These are phyloP conservation scores for Zoanthus gigantus DNA, from an alignment of 92 coral and sea anemone species.

Conservation along the genomic window DNA sequence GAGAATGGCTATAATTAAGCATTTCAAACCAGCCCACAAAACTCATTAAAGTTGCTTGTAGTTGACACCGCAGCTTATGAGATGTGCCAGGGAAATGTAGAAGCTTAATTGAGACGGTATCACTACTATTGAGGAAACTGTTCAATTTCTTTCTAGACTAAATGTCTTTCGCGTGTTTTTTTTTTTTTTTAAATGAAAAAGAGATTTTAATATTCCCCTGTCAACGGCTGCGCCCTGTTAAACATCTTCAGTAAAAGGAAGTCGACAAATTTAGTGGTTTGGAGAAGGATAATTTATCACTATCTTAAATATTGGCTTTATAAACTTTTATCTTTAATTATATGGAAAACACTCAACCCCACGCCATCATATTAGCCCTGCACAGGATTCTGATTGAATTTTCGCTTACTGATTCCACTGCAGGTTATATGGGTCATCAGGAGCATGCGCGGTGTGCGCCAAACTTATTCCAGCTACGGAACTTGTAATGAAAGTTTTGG, in stretches of 20 bases:
- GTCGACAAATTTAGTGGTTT: conserved; percentile 86
- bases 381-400: conserved; percentile 45
- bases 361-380: conserved; percentile 74
- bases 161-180: conserved; percentile 50
- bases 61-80: conserved; percentile 41
- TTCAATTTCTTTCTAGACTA: conserved; percentile 53
- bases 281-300: conserved; percentile 91
- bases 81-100: conserved; percentile 36
- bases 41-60: conserved; percentile 59
- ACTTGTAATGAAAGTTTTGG: conserved; percentile 97
- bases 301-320: conserved; percentile 94
- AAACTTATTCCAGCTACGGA: conserved; percentile 97
- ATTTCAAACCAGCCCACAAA: conserved; percentile 64
- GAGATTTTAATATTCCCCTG: conserved; percentile 75
- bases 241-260: conserved; percentile 77
- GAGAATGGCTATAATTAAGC: conserved; percentile 70
- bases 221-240: conserved; percentile 70
- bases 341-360: conserved; percentile 88
- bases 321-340: conserved; percentile 91
- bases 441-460: conserved; percentile 99
- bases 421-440: conserved; percentile 96
- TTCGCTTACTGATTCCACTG: conserved; percentile 4
- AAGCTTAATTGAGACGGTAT: conserved; percentile 18
- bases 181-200: conserved; percentile 69
- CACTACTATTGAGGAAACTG: conserved; percentile 23